These are phyloP conservation scores for Parazoanthus atlanticus DNA, from an alignment of 92 coral and sea anemone species.

Conservation along the genomic window DNA sequence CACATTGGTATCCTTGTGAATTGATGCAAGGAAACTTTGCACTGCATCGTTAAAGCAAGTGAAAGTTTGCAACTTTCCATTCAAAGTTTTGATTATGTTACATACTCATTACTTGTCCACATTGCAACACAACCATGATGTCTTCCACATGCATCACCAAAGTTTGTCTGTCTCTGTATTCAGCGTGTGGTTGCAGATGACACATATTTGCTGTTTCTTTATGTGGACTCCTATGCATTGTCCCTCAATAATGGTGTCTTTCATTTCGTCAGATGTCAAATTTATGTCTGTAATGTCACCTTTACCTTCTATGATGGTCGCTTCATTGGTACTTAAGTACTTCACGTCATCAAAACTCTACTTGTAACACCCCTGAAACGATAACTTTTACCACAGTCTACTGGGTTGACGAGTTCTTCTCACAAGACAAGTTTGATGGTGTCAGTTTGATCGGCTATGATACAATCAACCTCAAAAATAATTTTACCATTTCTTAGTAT, in stretches of 20 bases:
- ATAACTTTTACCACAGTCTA: too few relatives aligned
- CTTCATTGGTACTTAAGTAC: too few relatives aligned
- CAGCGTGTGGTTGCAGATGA: slow-evolving; percentile 42
- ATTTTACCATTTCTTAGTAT: neutral
- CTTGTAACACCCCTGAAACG: too few relatives aligned
- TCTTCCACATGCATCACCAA: too few relatives aligned
- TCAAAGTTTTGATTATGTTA: slow-evolving; percentile 34
- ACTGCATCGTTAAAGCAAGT: slow-evolving; percentile 50
- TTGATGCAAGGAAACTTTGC: slow-evolving; percentile 46
- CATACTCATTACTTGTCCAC: too few relatives aligned
- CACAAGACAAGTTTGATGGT: slow-evolving; percentile 27
- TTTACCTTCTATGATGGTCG: neutral
- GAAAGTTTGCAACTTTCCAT: slow-evolving; percentile 50
- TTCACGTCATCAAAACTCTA: too few relatives aligned
- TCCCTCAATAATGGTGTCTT: slow-evolving; percentile 49
- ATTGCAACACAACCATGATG: too few relatives aligned
- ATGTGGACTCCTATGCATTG: slow-evolving; percentile 46
- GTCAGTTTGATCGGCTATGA: slow-evolving; percentile 57
- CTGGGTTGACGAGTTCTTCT: too few relatives aligned
- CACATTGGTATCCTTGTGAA: slow-evolving; percentile 10
- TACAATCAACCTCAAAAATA: slow-evolving; percentile 43
- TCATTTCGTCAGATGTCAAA: slow-evolving; percentile 44
- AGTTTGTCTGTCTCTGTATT: neutral
- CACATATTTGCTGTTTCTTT: slow-evolving; percentile 37
- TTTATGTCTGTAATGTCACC: slow-evolving; percentile 35